Percentiles rank a stretch among this genome's conserved stretches.
These are phyloP conservation scores for Chiloscyllium plagiosum DNA, from an alignment of 2,113 vertebrate species.

Conservation along the genomic window DNA sequence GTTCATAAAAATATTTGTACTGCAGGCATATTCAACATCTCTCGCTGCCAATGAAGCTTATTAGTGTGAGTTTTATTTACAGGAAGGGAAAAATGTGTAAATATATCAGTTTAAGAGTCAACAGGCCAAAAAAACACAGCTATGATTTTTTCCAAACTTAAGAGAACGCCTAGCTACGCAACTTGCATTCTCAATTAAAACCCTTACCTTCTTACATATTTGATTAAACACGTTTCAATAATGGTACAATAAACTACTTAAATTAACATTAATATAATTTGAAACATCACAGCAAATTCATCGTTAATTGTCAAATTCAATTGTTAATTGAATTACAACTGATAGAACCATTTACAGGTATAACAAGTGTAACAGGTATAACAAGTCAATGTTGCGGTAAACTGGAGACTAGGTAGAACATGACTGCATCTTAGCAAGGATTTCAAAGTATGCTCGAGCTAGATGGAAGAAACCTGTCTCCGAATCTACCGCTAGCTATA, in stretches of 20 bases:
- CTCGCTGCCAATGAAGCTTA: slow-evolving; percentile 14
- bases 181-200: background rate
- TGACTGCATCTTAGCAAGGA: background rate
- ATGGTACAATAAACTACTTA: background rate
- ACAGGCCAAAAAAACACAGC: background rate
- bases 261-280: background rate
- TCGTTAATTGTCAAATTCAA: background rate
- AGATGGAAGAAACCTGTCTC: background rate
- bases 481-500: background rate
- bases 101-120: background rate
- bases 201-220: background rate
- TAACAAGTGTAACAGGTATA: background rate
- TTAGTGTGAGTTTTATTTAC: slow-evolving; percentile 17
- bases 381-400: background rate
- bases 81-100: background rate
- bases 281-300: background rate
- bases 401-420: background rate
- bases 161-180: background rate
- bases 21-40: slow-evolving; percentile 30
- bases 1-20: slow-evolving; percentile 38
- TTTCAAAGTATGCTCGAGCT: background rate
- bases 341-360: background rate
- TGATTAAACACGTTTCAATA: background rate
- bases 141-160: background rate
- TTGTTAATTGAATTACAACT: background rate